phyloP scores from a whole-genome alignment of 2,888 invertebrate species.

The Didymodactylos carnosus region DNA sequence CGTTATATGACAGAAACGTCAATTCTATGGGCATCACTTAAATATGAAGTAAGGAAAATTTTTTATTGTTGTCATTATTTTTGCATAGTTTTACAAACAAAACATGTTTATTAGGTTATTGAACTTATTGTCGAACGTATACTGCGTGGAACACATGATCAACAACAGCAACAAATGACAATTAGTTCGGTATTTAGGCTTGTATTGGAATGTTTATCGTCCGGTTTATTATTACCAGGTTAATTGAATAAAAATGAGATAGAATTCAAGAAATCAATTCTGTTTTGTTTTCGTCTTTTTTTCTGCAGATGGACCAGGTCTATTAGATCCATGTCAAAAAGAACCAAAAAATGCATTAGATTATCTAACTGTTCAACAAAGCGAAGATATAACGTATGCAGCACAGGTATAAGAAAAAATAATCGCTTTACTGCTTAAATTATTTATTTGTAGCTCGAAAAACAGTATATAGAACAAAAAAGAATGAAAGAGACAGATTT shows the following conservation, averaged over 20 bases:
- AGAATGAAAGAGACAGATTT: too few relatives aligned
- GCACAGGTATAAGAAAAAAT: constrained; percentile 49
- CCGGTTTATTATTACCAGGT: constrained; percentile 61
- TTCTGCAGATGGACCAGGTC: constrained; percentile 55
- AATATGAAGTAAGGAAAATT: neutral
- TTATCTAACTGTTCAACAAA: constrained; percentile 63
- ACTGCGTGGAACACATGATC: constrained; percentile 48
- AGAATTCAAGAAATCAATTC: too few relatives aligned
- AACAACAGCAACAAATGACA: constrained; percentile 41
- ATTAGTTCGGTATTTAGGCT: constrained; percentile 82
- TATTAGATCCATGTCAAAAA: constrained; percentile 92
- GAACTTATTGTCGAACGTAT: constrained; percentile 84
- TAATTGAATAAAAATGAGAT: neutral
- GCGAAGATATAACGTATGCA: constrained; percentile 84
- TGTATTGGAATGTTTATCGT: constrained; percentile 79
- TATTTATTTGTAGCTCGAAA: too few relatives aligned
- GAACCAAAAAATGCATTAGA: constrained; percentile 68
- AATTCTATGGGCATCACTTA: neutral
- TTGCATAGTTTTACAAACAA: neutral
- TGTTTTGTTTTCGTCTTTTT: neutral
- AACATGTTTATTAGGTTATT: constrained; percentile 49
- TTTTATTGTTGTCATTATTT: neutral
- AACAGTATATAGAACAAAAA: too few relatives aligned
- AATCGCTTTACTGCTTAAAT: too few relatives aligned
- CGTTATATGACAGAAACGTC: neutral